Base-by-base conservation (phyloP, 1,140 invertebrate genomes). In the Heterodera carotae region DNA sequence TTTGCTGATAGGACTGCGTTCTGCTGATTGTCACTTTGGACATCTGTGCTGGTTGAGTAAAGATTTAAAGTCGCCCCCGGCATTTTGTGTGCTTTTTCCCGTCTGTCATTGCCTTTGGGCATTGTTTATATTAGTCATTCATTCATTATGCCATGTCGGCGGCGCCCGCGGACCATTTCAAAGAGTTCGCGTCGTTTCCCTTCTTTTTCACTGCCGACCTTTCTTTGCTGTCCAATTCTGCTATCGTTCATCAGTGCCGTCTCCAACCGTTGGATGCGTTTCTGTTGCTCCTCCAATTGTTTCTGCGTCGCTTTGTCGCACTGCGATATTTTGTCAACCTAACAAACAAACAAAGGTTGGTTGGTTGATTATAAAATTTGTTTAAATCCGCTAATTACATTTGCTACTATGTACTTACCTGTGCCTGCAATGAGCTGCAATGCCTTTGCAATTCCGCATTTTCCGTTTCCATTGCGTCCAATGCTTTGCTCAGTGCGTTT, bases 391-490 rank as follows among this genome's bases (percentile, higher is more conserved):
- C 36, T 39, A n/a, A n/a, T 39, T 39, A 6, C 36, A 4, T 39
- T 39, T 39, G 36, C 36, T 39, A 6, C 36, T 39, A 4, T 39
- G 4, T 39, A 4, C 12, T 22, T 18, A 74, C 56, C 33, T 74
- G 71, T 7, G 56, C n/a, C 36, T 64, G 71, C 36, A 74, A 33
- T 34, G 71, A 25, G 59, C n/a, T 39, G 64, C 74, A 76, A 25
- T 76, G 33, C 43, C 39, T 56, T 39, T 77, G 68, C 62, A 77
- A 62, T 69, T 77, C 76, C 29, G 69, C 29, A 31, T 77, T 77
- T 62, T 77, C 76, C 36, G 56, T 33, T 64, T 77, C 76, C 76
- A 77, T 77, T 18, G 69, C 72, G 29, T 34, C 62, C 36, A 77
- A 60, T 7, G 76, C 43, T 74, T 77, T 77, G 59, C 53, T 60